Conservation (phyloP, 2,888 invertebrate species). For the Agriopis marginaria region DNA sequence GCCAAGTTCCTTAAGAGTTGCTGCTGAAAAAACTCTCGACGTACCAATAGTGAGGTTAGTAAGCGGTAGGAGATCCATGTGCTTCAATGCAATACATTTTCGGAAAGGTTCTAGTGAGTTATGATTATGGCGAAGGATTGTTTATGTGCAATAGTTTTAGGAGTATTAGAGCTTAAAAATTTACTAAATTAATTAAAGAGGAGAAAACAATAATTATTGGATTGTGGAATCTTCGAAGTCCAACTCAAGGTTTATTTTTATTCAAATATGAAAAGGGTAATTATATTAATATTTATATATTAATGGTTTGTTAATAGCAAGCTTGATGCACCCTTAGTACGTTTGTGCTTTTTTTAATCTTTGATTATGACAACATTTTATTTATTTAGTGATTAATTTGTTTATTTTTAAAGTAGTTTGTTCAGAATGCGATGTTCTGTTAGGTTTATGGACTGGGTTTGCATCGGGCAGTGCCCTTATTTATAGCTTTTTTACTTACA, state of each 20-base stretch:
- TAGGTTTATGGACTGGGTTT: slow-evolving; percentile 50
- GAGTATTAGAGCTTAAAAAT: slow-evolving; percentile 32
- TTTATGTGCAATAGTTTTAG: slow-evolving; percentile 26
- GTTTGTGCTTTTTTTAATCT: slow-evolving; percentile 23
- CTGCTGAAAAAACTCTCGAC: neutral
- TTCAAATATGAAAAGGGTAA: slow-evolving; percentile 28
- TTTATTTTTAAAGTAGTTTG: slow-evolving; percentile 37
- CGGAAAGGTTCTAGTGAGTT: neutral
- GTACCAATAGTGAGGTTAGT: neutral
- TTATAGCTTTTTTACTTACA: slow-evolving; percentile 50
- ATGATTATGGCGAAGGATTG: neutral
- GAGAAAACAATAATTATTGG: slow-evolving; percentile 24
- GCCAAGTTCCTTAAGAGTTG: neutral
- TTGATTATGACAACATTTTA: slow-evolving; percentile 36
- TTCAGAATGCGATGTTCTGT: slow-evolving; percentile 38
- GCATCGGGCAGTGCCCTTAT: slow-evolving; percentile 55
- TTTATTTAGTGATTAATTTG: slow-evolving; percentile 39
- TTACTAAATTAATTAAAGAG: slow-evolving; percentile 20
- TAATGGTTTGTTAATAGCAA: slow-evolving; percentile 19
- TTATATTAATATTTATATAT: slow-evolving; percentile 7
- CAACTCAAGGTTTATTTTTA: slow-evolving; percentile 11
- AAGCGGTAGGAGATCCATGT: slow-evolving; percentile 8
- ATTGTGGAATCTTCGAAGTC: slow-evolving; percentile 24
- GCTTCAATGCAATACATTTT: slow-evolving; percentile 6
- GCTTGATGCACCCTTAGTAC: slow-evolving; percentile 29